Evolutionary conservation across 2,113 vertebrate genomes (phyloP).

Genomic region (Ginglymostoma cirratum): DNA sequence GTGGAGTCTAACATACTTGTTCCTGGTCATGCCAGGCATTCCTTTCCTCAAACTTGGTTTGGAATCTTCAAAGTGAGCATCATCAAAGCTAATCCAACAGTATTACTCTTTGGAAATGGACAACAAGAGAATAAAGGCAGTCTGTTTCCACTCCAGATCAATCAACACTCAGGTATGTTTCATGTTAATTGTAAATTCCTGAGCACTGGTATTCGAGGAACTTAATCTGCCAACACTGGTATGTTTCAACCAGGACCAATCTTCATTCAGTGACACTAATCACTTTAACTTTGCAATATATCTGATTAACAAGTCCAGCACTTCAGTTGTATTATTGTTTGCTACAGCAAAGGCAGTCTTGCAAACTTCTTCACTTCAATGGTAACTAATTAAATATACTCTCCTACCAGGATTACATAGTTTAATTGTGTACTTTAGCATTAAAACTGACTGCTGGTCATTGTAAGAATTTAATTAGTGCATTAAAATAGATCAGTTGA

Average conservation of each 20-base stretch:
- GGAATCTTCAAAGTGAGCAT: slow-evolving; percentile 31
- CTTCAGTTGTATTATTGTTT: neutral
- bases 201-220: neutral
- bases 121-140: neutral
- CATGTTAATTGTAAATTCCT: neutral
- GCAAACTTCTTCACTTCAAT: neutral
- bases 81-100: neutral
- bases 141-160: neutral
- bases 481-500: neutral
- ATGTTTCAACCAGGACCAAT: neutral
- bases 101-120: neutral
- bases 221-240: neutral
- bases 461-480: neutral
- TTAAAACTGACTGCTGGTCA: neutral
- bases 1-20: neutral
- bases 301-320: neutral
- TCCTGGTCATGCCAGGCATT: neutral
- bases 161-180: neutral
- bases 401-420: neutral
- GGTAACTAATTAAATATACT: neutral
- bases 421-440: neutral
- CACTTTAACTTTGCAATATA: neutral
- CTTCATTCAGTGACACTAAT: neutral
- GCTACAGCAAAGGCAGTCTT: neutral
- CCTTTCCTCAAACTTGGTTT: neutral